phyloP scores from a whole-genome alignment of 2,113 vertebrate species.

The Prunella himalayana region DNA sequence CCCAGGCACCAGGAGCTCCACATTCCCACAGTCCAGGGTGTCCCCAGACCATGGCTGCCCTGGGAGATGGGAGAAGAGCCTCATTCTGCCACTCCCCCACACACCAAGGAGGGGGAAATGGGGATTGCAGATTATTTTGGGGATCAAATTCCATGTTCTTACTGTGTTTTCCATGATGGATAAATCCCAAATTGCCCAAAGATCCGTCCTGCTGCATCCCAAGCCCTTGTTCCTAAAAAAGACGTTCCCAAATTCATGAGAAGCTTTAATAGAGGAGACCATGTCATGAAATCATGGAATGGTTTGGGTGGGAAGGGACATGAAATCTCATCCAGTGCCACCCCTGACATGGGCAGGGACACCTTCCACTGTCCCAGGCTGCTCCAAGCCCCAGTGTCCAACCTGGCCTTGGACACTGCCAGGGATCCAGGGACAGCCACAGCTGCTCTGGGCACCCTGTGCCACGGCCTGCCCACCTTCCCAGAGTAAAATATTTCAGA shows the following conservation, averaged over 20 bases:
- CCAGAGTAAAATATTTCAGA: accelerated
- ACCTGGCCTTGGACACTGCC: not conserved
- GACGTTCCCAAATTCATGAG: not conserved
- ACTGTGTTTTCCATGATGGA: not conserved
- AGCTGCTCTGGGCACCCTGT: not conserved
- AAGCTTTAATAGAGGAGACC: not conserved
- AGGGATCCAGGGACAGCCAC: not conserved
- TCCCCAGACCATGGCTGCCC: not conserved
- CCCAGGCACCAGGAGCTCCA: not conserved
- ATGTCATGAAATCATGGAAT: not conserved
- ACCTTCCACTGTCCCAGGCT: not conserved
- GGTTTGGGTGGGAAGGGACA: not conserved
- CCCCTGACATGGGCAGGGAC: not conserved
- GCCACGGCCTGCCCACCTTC: not conserved
- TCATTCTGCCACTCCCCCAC: not conserved
- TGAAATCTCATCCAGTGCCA: accelerated
- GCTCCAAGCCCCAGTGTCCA: not conserved
- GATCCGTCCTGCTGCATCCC: not conserved
- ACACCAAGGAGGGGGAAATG: not conserved
- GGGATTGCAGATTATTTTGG: not conserved
- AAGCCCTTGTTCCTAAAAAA: not conserved
- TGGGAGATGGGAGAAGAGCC: not conserved
- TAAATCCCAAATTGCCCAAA: accelerated
- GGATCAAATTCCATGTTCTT: not conserved
- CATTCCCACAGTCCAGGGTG: not conserved